phyloP scores from a whole-genome alignment of 2,888 invertebrate genomes.

The Campoplex capitator region DNA sequence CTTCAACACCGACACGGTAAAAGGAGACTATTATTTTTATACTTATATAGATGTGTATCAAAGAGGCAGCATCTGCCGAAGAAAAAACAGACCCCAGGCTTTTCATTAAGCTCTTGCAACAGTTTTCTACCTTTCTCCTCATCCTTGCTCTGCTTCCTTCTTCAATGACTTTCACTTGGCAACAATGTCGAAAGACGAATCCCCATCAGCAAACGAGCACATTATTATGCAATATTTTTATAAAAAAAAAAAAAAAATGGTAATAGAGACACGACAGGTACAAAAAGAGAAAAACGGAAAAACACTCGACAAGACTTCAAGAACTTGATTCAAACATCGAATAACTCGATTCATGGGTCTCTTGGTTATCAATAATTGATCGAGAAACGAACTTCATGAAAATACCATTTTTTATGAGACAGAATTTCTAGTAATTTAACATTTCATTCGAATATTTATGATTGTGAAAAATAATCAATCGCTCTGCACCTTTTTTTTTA shows the following conservation, averaged over 20 bases:
- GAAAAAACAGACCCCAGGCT: conserved; percentile 52
- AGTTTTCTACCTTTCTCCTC: conserved; percentile 20
- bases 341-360: neutral
- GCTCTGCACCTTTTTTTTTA: neutral
- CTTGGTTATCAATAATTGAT: neutral
- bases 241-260: neutral
- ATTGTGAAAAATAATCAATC: neutral
- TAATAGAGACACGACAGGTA: neutral
- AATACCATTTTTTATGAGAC: neutral
- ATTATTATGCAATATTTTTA: conserved; percentile 18
- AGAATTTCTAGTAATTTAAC: neutral
- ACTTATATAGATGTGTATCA: neutral
- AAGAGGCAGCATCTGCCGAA: conserved; percentile 17
- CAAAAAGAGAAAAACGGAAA: neutral
- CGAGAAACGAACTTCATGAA: neutral
- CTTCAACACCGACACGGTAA: neutral
- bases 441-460: neutral
- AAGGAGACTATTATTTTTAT: neutral
- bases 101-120: conserved; percentile 53
- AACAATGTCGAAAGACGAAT: conserved; percentile 8
- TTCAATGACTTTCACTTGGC: conserved; percentile 7
- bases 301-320: neutral
- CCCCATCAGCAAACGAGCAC: conserved; percentile 1
- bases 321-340: neutral
- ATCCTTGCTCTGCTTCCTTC: neutral